Evolutionary conservation across 2,113 vertebrate species (phyloP).

Genomic region (Sinosuthora webbiana): DNA sequence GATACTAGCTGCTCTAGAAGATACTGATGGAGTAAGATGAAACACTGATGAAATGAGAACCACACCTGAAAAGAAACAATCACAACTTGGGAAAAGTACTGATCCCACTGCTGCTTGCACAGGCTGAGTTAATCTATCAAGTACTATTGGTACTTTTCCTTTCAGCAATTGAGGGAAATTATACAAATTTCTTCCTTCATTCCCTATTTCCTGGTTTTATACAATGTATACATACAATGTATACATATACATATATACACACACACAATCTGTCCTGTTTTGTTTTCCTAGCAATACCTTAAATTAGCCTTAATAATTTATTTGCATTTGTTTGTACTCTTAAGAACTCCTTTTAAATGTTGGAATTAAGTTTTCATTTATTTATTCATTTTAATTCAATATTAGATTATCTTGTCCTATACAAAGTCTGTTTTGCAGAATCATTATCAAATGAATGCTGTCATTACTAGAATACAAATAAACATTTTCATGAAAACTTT

Average conservation of each 20-base stretch:
- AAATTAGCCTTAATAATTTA: background rate
- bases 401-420: background rate
- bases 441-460: background rate
- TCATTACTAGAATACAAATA: background rate
- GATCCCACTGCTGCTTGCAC: background rate
- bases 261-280: background rate
- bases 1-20: background rate
- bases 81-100: background rate
- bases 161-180: background rate
- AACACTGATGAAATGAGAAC: background rate
- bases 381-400: background rate
- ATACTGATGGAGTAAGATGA: background rate
- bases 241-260: fast-evolving
- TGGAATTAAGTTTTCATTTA: background rate
- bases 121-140: background rate
- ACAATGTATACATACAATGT: background rate
- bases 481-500: background rate
- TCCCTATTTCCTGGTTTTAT: background rate
- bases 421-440: background rate
- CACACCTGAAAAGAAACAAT: background rate
- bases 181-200: background rate
- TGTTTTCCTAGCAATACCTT: background rate
- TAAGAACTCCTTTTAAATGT: background rate
- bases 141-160: background rate
- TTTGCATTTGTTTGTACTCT: background rate